A percentile compares a stretch with the other conserved stretches of the same genome.
Evolutionary conservation across 2,888 invertebrate genomes (phyloP).

Genomic region (Pseudococcus viburni): DNA sequence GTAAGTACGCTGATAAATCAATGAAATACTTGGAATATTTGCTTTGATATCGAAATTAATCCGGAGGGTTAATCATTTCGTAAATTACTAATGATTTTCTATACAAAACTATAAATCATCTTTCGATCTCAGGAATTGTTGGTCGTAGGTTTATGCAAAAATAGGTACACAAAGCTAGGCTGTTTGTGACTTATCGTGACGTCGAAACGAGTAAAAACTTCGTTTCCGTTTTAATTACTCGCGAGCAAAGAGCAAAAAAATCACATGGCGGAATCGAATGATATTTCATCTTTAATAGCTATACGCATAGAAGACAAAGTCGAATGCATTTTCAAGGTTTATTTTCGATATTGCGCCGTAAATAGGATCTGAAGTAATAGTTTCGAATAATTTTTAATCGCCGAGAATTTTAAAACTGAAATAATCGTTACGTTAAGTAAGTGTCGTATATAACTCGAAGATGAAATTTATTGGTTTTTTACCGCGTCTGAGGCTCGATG

Average conservation of each 20-base stretch:
- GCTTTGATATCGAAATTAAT: not conserved
- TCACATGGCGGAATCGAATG: not conserved
- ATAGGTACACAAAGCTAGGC: not conserved
- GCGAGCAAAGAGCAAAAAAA: not conserved
- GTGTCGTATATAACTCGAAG: not conserved
- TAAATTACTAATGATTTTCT: not conserved
- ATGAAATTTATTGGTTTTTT: conserved; percentile 5
- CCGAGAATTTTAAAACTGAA: not conserved
- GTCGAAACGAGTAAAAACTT: not conserved
- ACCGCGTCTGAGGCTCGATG: not conserved
- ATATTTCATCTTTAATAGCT: not conserved
- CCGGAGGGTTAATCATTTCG: not conserved
- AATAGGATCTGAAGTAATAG: not conserved
- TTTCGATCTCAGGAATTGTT: not conserved
- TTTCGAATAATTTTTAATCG: not conserved
- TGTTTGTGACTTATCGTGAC: not conserved
- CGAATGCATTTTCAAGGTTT: not conserved
- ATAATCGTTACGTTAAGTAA: not conserved
- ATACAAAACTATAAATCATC: not conserved
- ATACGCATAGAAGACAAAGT: not conserved
- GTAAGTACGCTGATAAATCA: not conserved
- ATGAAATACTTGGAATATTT: not conserved
- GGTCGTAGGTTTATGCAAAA: not conserved
- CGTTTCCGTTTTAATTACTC: not conserved
- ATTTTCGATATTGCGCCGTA: not conserved